Evolutionary conservation across 2,113 vertebrate species (phyloP), one percentile per base, ranked within the genome.

Genomic region (Colossoma macropomum): DNA sequence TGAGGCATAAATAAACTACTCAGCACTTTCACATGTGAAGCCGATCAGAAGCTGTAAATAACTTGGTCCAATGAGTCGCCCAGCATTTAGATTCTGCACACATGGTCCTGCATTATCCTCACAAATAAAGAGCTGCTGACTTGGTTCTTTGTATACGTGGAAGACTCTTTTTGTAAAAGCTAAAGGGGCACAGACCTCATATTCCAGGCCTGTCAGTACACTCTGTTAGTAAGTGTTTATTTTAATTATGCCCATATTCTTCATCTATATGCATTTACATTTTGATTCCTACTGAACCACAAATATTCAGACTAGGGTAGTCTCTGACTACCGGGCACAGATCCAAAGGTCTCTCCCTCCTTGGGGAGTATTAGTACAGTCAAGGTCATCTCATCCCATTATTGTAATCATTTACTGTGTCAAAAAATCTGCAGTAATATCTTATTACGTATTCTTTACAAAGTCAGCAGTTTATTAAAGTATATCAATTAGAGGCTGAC

Each of bases 61-160:
- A 60, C 48, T 32, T 23, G 72, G 60, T 66, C 70, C 80, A 54
- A 38, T 66, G 60, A 59, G 52, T 25, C 16, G 38, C 19, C 2
- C 41, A 56, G 59, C 63, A 83, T 80, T 71, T 79, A 25, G 27
- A 76, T 86, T 52, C 76, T 21, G 34, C 45, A n/a, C 34, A 60
- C 60, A 69, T n/a, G 15, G 25, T 59, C 68, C 73, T 80, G 17
- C 52, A 59, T 71, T 15, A 70, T 59, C 25, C 54, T n/a, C 25
- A 60, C 41, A 68, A 79, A 25, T 69, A 27, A 80, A 72, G 23
- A n/a, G 8, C 21, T 78, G 68, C 66, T 71, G 34, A 72, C 54
- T 60, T 16, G 23, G n/a, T 12, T n/a, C 15, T 66, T 68, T 59
- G 6, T 63, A 68, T 32, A 23, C 38, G 12, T 45, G 3, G n/a